Conservation (phyloP, 1,140 invertebrate genomes). For the Aradophagus sp. region DNA sequence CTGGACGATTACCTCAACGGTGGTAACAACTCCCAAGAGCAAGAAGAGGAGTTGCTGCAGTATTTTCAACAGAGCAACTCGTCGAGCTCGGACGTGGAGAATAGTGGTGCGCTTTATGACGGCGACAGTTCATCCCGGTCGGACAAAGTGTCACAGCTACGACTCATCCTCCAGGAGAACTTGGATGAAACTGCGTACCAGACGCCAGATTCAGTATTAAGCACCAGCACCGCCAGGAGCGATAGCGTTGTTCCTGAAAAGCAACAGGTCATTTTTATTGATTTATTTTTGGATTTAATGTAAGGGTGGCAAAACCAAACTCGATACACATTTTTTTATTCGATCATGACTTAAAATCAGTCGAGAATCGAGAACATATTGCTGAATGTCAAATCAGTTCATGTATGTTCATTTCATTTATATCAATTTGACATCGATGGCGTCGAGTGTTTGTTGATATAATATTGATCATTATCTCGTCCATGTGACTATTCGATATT, state of each 20-base stretch:
- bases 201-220: conserved; percentile 54
- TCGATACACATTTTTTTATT: no score
- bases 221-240: conserved; percentile 47
- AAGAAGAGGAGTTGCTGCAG: conserved; percentile 85
- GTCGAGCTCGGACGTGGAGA: conserved; percentile 68
- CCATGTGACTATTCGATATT: no score
- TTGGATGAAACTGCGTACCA: conserved; percentile 73
- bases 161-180: conserved; percentile 83
- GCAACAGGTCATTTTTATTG: conserved; percentile 24
- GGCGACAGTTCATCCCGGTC: conserved; percentile 70
- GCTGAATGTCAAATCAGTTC: no score
- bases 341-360: no score
- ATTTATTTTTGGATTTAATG: not conserved
- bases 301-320: no score
- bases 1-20: conserved; percentile 85
- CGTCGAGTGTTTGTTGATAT: no score
- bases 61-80: conserved; percentile 81
- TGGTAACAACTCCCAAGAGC: conserved; percentile 85
- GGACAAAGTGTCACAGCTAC: conserved; percentile 82
- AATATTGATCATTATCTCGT: no score
- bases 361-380: no score
- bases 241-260: conserved; percentile 60
- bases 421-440: no score
- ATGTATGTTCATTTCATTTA: no score
- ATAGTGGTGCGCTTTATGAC: conserved; percentile 52